Conservation (phyloP, 2,888 invertebrate species). For the Ectropis crepuscularia region DNA sequence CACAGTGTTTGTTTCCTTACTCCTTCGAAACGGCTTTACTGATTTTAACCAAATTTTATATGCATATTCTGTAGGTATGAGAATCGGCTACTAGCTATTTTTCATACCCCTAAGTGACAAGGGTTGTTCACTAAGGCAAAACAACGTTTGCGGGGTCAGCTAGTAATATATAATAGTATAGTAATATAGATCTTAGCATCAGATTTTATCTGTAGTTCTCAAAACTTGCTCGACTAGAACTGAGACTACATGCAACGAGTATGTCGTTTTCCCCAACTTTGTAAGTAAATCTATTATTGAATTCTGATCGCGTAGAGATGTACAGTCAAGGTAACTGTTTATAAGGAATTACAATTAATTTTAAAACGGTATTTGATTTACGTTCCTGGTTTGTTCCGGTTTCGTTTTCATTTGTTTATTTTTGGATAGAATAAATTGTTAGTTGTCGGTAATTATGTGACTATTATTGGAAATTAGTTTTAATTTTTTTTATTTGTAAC, state of each 20-base stretch:
- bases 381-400: constrained; percentile 40
- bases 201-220: too few relatives aligned
- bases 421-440: not conserved
- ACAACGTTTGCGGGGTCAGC: too few relatives aligned
- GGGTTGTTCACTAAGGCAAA: too few relatives aligned
- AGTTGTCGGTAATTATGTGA: too few relatives aligned
- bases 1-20: too few relatives aligned
- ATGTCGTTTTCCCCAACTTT: constrained; percentile 51
- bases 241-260: not conserved
- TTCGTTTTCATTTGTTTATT: constrained; percentile 12
- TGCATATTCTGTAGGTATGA: too few relatives aligned
- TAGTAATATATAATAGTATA: too few relatives aligned
- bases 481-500: not conserved
- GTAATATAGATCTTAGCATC: too few relatives aligned
- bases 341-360: constrained; percentile 53
- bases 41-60: too few relatives aligned
- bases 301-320: constrained; percentile 61
- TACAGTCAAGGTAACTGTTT: constrained; percentile 56
- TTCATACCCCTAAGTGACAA: too few relatives aligned
- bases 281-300: constrained; percentile 49
- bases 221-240: not conserved
- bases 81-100: not conserved
- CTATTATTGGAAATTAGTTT: not conserved
- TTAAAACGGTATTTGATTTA: constrained; percentile 45
- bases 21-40: too few relatives aligned